Base-by-base conservation (phyloP, 2,888 invertebrate genomes). In the Ommatoiulus sabulosus region DNA sequence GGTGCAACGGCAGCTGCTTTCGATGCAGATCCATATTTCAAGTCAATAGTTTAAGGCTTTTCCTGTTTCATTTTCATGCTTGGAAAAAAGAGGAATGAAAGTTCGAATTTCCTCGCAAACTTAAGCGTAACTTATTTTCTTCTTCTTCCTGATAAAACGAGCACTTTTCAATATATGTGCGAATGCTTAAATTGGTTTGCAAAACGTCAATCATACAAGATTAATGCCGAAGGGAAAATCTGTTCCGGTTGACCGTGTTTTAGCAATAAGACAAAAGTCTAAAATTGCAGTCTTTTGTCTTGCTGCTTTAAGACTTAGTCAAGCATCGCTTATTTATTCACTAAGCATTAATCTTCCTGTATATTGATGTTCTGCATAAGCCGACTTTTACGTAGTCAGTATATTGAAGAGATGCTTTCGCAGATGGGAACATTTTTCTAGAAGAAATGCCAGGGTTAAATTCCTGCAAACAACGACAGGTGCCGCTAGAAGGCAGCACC, bases 281-380 rank as follows among this genome's bases (percentile, higher is more conserved):
- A 35, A 80, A 80, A 80, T 80, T 80, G 80, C 80, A 80, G 12
- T 80, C 80, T 80, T 80, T 80, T 80, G 80, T 80, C 80, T 80
- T 35, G 80, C 80, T 80, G 80, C 80, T 80, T 80, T 80, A 80
- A 80, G 80, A 80, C 80, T 80, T 35, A 80, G 80, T 80, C 80
- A 35, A 80, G 80, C 80, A 80, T 80, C 80, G 35, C 80, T 80
- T 80, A 80, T 80, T 80, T 80, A 80, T 80, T 80, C 80, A 80
- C 80, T 24, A 24, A 80, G 80, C 80, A 80, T 80, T 80, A 80
- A 80, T 80, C 80, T 80, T 80, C 3, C 35, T 35, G 80, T 80
- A 80, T 80, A 80, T 35, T 80, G 80, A 80, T 80, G 80, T 35
- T 80, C 80, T 80, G 12, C 10, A 80, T 35, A 80, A 80, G 80